Evolutionary conservation across 2,797 vertebrate genomes (phyloP).

Genomic region (Pipistrellus pipistrellus): DNA sequence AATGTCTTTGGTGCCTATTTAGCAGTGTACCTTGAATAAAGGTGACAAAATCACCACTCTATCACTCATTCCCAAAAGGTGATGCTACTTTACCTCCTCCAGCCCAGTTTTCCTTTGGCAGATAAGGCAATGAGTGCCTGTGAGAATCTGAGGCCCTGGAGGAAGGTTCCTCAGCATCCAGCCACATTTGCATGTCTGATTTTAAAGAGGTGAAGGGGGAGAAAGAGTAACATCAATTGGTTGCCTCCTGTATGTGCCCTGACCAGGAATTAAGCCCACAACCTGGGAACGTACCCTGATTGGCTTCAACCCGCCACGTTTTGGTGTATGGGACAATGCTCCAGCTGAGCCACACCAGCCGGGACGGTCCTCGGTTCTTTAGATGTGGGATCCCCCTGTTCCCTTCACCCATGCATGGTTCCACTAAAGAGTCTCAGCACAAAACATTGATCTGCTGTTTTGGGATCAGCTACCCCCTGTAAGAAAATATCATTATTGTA

Average conservation of each 20-base stretch:
- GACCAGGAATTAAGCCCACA: not conserved
- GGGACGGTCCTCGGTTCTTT: not conserved
- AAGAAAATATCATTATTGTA: not conserved
- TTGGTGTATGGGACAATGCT: not conserved
- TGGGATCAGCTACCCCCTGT: not conserved
- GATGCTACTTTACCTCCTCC: not conserved
- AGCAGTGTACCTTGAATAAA: constrained; percentile 48
- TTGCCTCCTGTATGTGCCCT: not conserved
- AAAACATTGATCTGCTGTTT: not conserved
- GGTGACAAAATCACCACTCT: not conserved
- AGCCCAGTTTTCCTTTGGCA: not conserved
- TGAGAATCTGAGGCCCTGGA: not conserved
- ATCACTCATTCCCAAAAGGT: constrained; percentile 6
- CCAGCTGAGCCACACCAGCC: not conserved
- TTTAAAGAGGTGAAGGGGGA: not conserved
- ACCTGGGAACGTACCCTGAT: not conserved
- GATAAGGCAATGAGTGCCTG: not conserved
- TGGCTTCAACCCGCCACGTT: not conserved
- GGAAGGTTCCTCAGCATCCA: not conserved
- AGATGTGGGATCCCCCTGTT: not conserved
- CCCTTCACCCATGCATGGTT: not conserved
- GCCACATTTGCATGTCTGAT: not conserved
- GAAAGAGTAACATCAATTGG: not conserved
- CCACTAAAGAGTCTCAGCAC: not conserved
- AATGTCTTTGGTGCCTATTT: constrained; percentile 22